Percentiles rank a stretch among this genome's conserved stretches.
Evolutionary conservation across 2,888 invertebrate species (phyloP).

Genomic region (Teinopalpus imperialis): DNA sequence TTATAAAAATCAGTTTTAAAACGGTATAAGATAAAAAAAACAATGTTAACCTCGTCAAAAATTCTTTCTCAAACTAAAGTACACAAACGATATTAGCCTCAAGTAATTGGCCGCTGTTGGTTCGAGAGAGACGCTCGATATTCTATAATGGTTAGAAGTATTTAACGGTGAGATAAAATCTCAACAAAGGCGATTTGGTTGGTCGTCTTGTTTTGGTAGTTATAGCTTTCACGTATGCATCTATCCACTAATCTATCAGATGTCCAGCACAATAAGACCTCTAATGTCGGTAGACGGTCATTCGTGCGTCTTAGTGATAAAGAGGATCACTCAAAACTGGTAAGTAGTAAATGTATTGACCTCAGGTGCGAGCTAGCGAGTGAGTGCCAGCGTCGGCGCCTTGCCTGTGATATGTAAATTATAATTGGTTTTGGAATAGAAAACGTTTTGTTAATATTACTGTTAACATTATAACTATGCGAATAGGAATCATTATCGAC

Average conservation of each 20-base stretch:
- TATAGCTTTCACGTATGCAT: conserved; percentile 67
- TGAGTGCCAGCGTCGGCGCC: conserved; percentile 58
- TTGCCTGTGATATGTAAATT: conserved; percentile 79
- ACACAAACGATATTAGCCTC: conserved; percentile 56
- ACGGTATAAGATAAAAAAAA: too few relatives aligned
- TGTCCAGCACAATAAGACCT: conserved; percentile 51
- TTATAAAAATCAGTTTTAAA: too few relatives aligned
- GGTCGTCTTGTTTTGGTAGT: conserved; percentile 78
- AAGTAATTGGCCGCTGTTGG: conserved; percentile 65
- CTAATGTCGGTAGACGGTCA: conserved; percentile 22
- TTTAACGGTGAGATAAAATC: conserved; percentile 80
- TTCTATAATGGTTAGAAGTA: conserved; percentile 78
- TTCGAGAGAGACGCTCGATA: conserved; percentile 67
- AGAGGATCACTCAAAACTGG: conserved; percentile 53
- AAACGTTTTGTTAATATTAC: conserved; percentile 73
- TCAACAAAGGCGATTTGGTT: conserved; percentile 80
- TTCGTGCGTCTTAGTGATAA: conserved; percentile 38
- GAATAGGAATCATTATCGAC: conserved; percentile 15
- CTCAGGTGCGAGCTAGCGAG: conserved; percentile 71
- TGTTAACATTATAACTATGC: conserved; percentile 39
- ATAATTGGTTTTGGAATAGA: conserved; percentile 79
- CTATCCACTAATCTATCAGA: conserved; percentile 64
- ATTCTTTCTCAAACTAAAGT: conserved; percentile 45
- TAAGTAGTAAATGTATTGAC: conserved; percentile 73
- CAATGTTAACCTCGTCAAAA: too few relatives aligned